Evolutionary conservation across 1,140 invertebrate genomes (phyloP).

Genomic region (Rhopalosiphum maidis): DNA sequence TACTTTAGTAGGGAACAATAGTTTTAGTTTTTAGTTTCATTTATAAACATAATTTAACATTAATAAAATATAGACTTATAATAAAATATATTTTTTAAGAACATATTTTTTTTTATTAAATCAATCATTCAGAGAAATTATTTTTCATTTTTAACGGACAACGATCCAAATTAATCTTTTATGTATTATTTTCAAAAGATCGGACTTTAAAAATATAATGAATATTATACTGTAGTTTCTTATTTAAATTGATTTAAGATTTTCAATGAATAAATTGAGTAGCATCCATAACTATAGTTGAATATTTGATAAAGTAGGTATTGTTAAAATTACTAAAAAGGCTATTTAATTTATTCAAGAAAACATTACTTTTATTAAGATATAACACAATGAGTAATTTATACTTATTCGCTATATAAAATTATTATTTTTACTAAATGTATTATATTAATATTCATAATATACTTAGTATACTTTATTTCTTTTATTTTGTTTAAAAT

Average conservation of each 20-base stretch:
- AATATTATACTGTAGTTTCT: background rate
- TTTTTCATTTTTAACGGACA: background rate
- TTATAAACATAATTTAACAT: background rate
- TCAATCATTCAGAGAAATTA: background rate
- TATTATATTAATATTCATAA: background rate
- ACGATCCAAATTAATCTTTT: background rate
- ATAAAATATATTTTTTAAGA: too few species aligned
- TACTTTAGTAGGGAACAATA: too few species aligned
- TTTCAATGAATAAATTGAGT: background rate
- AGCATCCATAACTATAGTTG: background rate
- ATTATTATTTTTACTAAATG: background rate
- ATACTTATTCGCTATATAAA: background rate
- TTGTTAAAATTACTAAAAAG: background rate
- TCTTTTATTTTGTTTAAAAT: background rate
- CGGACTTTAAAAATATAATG: background rate
- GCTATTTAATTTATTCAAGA: background rate
- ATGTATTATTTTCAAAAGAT: background rate
- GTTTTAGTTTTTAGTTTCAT: background rate
- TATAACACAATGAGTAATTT: background rate
- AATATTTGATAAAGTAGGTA: background rate
- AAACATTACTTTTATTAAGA: background rate
- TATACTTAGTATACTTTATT: background rate
- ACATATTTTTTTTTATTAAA: background rate
- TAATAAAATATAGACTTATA: background rate
- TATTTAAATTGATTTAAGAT: background rate